Evolutionary conservation across 2,113 vertebrate species (phyloP), one percentile per base, ranked within the genome.

Genomic region (Chionomys nivalis): DNA sequence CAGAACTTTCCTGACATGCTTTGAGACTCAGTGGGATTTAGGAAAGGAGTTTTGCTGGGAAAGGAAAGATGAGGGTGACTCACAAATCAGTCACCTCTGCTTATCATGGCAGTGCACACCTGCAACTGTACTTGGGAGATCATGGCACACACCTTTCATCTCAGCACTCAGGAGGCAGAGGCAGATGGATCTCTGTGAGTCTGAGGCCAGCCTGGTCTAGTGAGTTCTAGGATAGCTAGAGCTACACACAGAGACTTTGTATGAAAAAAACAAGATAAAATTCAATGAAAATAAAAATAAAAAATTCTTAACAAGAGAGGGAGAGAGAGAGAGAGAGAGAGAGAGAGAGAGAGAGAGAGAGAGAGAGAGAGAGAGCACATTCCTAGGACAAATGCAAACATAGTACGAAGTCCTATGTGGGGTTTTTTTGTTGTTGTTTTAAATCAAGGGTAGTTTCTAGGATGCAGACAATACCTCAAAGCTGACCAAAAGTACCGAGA

Each of bases 61-160:
- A 99, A 99, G 89, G 99, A 99, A 94, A 99, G 99, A 85, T 99
- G 99, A 98, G 99, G 99, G 99, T 90, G 99, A 99, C 97, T 98
- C 99, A 70, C 99, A 99, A 95, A 99, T 99, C 98, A 99, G 99
- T 99, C 99, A 97, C 97, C 99, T 99, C 81, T 3, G 55, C 36
- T 39, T 24, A 58, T n/a, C 36, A n/a, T 7, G 17, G 49, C 24
- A 36, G 31, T 49, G 42, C 44, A 52, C 44, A 39, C 47, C 42
- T 49, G 7, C 14, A 49, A n/a, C 85, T 28, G 19, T 8, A 44
- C 26, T 28, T 65, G 58, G 83, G 42, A 68, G 61, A 68, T 68
- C 23, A 28, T 39, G 66, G 7, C 24, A 10, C 33, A 87, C 65
- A 28, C 23, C 42, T 87, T 33, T 87, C 14, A 87, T 87, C 65